phyloP scores from a whole-genome alignment of 2,888 invertebrate species.

The Yponomeuta plumbellus region DNA sequence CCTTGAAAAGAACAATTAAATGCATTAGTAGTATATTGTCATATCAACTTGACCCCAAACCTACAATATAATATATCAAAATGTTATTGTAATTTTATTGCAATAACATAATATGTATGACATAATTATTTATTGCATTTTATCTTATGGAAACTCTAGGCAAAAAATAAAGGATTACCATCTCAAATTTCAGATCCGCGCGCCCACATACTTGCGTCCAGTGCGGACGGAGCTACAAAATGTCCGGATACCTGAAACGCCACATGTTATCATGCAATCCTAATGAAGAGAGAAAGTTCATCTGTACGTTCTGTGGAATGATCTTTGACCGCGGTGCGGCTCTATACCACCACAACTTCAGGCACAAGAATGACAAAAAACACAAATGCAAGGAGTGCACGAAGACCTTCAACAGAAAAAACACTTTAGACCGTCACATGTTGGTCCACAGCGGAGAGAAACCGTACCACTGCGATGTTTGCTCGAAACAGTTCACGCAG shows the following conservation, averaged over 20 bases:
- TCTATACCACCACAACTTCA: conserved; percentile 13
- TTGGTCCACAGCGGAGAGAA: conserved; percentile 59
- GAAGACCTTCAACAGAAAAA: conserved; percentile 55
- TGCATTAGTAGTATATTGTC: too few species aligned
- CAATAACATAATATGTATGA: too few species aligned
- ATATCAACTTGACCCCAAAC: too few species aligned
- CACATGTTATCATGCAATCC: background rate
- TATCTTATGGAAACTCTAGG: too few species aligned
- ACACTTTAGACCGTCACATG: conserved; percentile 56
- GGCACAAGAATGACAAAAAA: conserved; percentile 41
- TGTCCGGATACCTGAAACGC: background rate
- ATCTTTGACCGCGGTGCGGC: conserved; percentile 18
- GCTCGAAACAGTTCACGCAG: conserved; percentile 57
- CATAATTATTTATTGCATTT: too few species aligned
- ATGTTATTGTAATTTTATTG: too few species aligned
- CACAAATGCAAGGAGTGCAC: conserved; percentile 54
- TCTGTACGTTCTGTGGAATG: conserved; percentile 19
- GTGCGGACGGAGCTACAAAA: background rate
- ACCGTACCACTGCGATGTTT: conserved; percentile 55
- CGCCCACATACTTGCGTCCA: background rate
- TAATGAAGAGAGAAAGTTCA: conserved; percentile 18
- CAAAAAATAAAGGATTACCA: background rate
- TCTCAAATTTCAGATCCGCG: background rate
- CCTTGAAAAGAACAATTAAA: too few species aligned
- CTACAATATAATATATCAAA: too few species aligned